Evolutionary conservation across 2,797 vertebrate genomes (phyloP), one percentile per base, ranked within the genome.

Genomic region (Clarias laeviceps): DNA sequence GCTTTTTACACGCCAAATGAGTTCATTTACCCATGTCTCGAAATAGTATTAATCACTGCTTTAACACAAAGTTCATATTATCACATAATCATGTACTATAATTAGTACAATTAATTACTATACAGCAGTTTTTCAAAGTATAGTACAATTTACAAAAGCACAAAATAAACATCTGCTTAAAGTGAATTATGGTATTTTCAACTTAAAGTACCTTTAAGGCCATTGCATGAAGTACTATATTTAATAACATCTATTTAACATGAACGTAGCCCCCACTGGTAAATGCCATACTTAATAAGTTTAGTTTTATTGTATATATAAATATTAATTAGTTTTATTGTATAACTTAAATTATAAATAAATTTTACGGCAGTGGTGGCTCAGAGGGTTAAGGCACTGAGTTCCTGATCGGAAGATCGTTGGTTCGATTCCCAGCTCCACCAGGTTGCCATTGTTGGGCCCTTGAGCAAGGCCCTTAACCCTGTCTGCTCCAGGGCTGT

Each of bases 41-140:
- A 56, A 73, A 69, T 79, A 56, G 0, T 29, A 82, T 77, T 84
- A 69, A 82, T 29, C 20, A 37, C 80, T 56, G 56, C 27, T 68
- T 84, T 66, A 61, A 78, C 40, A 64, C 77, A 64, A 27, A 80
- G 15, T 18, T 64, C 34, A 11, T 65, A 72, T 56, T 68, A 18
- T 76, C 18, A 62, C 81, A 80, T 56, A 69, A 82, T 61, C 69
- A 62, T 29, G 62, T 76, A 11, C 54, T 61, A 20, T 61, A 77
- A 76, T 80, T 80, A 50, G n/a, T 56, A 22, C 59, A 73, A 80
- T 74, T 80, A 73, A 81, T 84, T 86, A 69, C 40, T 29, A 50
- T 54, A 79, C n/a, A 77, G 27, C 56, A 34, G 54, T 76, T 32
- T 57, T 76, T 12, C 17, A 32, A 76, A 57, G 1, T 56, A 56